phyloP scores from a whole-genome alignment of 1,140 invertebrate species.

The Ceratina australensis region DNA sequence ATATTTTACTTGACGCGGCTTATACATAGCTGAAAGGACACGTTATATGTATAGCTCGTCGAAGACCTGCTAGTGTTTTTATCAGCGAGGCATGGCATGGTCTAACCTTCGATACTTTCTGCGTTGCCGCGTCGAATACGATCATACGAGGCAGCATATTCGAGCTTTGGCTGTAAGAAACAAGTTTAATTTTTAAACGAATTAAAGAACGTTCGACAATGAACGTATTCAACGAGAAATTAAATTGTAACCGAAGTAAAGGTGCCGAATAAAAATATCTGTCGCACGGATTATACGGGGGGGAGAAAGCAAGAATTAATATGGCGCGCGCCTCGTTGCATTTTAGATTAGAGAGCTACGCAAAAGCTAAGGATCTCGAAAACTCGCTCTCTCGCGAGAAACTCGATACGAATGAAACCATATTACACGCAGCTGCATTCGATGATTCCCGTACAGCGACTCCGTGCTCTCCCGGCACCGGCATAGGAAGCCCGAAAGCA shows the following conservation, averaged over 20 bases:
- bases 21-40: constrained; percentile 34
- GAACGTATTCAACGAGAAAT: no score
- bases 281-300: no score
- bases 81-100: constrained; percentile 25
- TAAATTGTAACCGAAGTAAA: no score
- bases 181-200: no score
- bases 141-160: no score
- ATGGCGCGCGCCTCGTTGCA: no score
- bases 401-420: constrained; percentile 25
- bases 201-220: no score
- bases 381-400: constrained; percentile 19
- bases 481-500: no score
- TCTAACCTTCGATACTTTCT: neutral
- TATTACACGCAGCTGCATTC: constrained; percentile 17
- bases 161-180: no score
- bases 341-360: neutral
- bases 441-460: neutral
- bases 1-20: constrained; percentile 38
- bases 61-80: constrained; percentile 15
- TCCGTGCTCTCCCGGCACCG: neutral
- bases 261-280: no score
- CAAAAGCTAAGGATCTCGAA: constrained; percentile 16
- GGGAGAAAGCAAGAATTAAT: no score
- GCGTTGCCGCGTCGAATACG: neutral
- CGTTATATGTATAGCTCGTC: constrained; percentile 1